These are phyloP conservation scores for Patagioenas fasciata DNA, from an alignment of 2,113 vertebrate genomes.

Conservation along the genomic window DNA sequence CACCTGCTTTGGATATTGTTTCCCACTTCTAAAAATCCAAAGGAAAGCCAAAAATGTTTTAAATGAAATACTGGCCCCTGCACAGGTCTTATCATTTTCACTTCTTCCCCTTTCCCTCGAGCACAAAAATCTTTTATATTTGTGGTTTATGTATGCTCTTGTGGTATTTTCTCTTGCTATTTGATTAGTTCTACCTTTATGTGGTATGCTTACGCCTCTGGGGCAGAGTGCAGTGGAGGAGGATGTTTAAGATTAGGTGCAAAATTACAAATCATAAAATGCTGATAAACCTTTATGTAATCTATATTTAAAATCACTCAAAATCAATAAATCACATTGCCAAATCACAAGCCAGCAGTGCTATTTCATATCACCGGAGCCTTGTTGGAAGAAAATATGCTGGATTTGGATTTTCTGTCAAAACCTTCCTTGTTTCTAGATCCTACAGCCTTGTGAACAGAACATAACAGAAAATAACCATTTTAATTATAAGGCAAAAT, in stretches of 20 bases:
- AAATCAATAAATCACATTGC: background rate
- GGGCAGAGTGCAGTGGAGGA: background rate
- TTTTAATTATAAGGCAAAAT: background rate
- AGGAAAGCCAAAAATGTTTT: background rate
- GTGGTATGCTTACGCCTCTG: background rate
- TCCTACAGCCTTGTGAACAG: background rate
- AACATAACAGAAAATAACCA: background rate
- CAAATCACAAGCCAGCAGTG: background rate
- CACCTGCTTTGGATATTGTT: background rate
- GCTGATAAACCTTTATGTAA: background rate
- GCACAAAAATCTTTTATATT: background rate
- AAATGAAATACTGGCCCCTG: background rate
- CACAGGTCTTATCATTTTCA: background rate
- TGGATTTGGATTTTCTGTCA: background rate
- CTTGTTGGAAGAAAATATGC: background rate
- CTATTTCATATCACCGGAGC: background rate
- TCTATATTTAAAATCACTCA: background rate
- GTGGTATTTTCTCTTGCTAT: background rate
- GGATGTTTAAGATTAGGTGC: constrained; percentile 11
- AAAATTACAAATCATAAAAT: constrained; percentile 20
- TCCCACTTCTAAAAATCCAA: background rate
- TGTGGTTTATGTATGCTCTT: background rate
- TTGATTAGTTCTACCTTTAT: background rate
- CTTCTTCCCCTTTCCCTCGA: background rate
- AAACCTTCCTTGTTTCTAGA: background rate